Evolutionary conservation across 2,888 invertebrate genomes (phyloP), one percentile per base, ranked within the genome.

Genomic region (Lysandra coridon): DNA sequence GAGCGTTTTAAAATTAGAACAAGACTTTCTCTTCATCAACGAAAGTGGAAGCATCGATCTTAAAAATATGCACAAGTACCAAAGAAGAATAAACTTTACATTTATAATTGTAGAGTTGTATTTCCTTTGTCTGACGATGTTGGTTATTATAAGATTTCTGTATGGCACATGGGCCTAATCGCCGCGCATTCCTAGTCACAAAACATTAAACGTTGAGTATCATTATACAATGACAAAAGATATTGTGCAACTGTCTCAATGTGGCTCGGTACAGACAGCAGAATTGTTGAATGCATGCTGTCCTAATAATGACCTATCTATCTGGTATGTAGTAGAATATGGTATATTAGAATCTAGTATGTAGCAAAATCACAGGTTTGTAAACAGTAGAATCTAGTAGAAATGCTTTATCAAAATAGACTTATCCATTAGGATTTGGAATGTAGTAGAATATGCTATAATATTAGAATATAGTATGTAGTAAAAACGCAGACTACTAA

Each of bases 201-300:
- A 92, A 93, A 92, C 92, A 92, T 91, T 90, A 88, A 88, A 87
- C 89, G 86, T 85, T 87, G 89, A 88, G 85, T 90, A 90, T 92
- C 92, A 91, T 93, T 93, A 92, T 91, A 92, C 91, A 91, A 92
- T 91, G 92, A 93, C 94, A 93, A 92, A 93, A 93, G 92, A 91
- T 91, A 88, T 94, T 92, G 92, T 88, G 92, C 91, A 93, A 93
- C 92, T 90, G 87, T 87, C 91, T 91, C 89, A 91, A 91, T 88
- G 86, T 90, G 88, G 87, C 86, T 85, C 84, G 82, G 91, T 92
- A 93, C 87, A 44, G 92, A 86, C 80, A 83, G 87, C 83, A 87
- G 79, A 86, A 84, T 57, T 3, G 3, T 57, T 57, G 4, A 4
- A 17, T 57, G 10, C 49, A 2, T 49, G 2, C 40, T 40, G 40